These are phyloP conservation scores for Caenorhabditis angaria DNA, from an alignment of 2,888 invertebrate species.

Conservation along the genomic window DNA sequence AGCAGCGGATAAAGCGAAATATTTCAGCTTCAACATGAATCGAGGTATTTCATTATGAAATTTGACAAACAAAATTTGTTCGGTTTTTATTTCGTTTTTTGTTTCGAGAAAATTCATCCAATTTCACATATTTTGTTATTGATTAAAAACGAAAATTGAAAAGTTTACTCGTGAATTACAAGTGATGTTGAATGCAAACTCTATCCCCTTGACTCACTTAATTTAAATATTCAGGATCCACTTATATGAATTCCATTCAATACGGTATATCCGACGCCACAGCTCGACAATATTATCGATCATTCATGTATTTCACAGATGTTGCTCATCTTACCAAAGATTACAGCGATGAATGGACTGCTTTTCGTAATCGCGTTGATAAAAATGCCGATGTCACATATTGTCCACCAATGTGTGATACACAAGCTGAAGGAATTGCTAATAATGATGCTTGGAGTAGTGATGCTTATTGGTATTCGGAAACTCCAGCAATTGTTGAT, in stretches of 20 bases:
- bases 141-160: no score
- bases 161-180: no score
- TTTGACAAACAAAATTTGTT: not conserved
- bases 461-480: slow-evolving; percentile 33
- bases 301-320: slow-evolving; percentile 33
- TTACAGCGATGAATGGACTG: slow-evolving; percentile 35
- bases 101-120: no score
- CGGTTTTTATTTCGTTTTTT: no score
- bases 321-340: slow-evolving; percentile 40
- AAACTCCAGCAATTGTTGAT: slow-evolving; percentile 27
- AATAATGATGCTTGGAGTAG: slow-evolving; percentile 33
- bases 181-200: no score
- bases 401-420: slow-evolving; percentile 43
- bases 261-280: slow-evolving; percentile 24
- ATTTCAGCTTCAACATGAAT: slow-evolving; percentile 29
- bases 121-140: no score
- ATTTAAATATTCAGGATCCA: slow-evolving; percentile 14
- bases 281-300: slow-evolving; percentile 33
- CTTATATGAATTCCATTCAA: slow-evolving; percentile 6
- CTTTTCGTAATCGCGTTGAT: slow-evolving; percentile 28
- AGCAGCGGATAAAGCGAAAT: slow-evolving; percentile 10
- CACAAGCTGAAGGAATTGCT: slow-evolving; percentile 14
- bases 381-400: slow-evolving; percentile 14
- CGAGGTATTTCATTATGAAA: slow-evolving; percentile 12
- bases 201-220: no score